Evolutionary conservation across 1,140 invertebrate genomes (phyloP), one percentile per base, ranked within the genome.

Genomic region (Drosophila sproati): DNA sequence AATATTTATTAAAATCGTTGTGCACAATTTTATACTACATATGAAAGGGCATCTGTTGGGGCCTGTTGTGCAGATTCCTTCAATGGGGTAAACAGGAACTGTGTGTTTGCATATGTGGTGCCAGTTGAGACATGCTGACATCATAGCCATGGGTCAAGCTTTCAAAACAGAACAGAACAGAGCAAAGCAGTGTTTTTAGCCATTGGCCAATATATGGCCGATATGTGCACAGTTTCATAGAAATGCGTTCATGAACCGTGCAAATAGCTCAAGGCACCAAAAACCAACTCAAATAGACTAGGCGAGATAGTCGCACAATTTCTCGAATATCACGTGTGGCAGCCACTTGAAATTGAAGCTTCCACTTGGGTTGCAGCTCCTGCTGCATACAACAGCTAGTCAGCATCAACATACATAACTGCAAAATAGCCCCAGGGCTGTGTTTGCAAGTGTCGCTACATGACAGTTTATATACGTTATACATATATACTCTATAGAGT

Each of bases 1-100:
- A 77, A 88, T 83, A 89, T 85, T 88, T 88, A 80, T 88, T 89
- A 83, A 88, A 88, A 88, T 89, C 63, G 85, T 61, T 80, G 80
- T 76, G 72, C 74, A 73, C 74, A 83, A 89, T 88, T 88, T 89
- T 89, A 78, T 82, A 89, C 89, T 81, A 78, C 85, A 88, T 89
- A 88, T 88, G 80, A 88, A 88, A 83, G 80, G 85, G 63, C 70
- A 73, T 83, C 70, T 78, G 50, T 67, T 78, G 50, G 56, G 55
- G 63, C 72, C 28, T 73, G 64, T 41, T 68, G 50, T 73, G 37
- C 47, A 68, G 41, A 57, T 73, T 57, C 50, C 56, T 32, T 55
- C 64, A 55, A 54, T 47, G 56, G 32, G 51, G 20, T 2, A 20
- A 54, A 60, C 32, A 12, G 28, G 34, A 61, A 12, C 35, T 3